A percentile compares a stretch with the other conserved stretches of the same genome.
These are phyloP conservation scores for Halichondria panicea DNA, from an alignment of 37 sponge, comb jelly and placozoan genomes.

Conservation along the genomic window DNA sequence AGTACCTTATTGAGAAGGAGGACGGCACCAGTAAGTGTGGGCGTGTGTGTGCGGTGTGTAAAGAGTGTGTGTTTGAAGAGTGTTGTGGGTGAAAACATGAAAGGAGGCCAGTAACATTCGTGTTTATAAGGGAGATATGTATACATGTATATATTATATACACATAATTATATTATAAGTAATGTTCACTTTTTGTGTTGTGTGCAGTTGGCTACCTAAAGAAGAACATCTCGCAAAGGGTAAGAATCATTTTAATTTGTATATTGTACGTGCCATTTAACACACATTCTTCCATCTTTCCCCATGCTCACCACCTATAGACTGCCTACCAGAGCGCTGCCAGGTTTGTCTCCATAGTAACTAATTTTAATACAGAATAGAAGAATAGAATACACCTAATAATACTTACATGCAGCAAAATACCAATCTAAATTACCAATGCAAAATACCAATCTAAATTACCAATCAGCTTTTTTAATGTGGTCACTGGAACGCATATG, in stretches of 20 bases:
- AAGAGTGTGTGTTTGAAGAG: background rate
- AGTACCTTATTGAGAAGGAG: conserved; percentile 64
- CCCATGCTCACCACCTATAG: no score
- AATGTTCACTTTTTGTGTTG: background rate
- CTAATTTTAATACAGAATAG: no score
- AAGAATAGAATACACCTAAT: no score
- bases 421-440: no score
- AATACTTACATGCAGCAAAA: no score
- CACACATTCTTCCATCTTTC: conserved; percentile 1
- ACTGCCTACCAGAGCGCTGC: no score
- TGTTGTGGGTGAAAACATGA: background rate
- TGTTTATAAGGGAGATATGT: background rate
- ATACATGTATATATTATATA: background rate
- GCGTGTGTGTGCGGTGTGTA: background rate
- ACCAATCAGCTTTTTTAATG: no score
- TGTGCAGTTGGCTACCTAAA: conserved; percentile 45
- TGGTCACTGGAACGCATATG: background rate
- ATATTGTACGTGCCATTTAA: background rate
- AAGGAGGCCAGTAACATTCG: background rate
- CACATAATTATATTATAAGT: background rate
- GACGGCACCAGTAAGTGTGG: conserved; percentile 52
- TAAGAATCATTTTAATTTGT: conserved; percentile 4
- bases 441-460: no score
- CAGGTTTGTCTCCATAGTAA: no score
- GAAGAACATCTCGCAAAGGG: conserved; percentile 24